Evolutionary conservation across 2,797 vertebrate genomes (phyloP), one percentile per base, ranked within the genome.

Genomic region (Cuculus canorus): DNA sequence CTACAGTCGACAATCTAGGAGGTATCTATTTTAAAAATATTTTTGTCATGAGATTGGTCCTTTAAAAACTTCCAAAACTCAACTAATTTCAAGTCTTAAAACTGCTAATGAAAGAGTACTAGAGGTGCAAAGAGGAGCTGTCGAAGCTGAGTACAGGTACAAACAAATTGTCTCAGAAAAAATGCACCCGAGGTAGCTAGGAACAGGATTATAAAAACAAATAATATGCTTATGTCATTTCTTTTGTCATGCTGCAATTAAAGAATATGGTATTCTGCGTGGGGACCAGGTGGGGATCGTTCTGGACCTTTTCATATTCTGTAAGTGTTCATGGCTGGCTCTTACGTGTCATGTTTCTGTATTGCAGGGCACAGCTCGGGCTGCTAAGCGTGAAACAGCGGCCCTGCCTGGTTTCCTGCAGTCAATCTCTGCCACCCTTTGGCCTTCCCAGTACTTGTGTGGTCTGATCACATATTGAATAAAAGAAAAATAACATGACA

Each of bases 191-290:
- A 25, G 47, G 12, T 14, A 56, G 59, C 21, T 27, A 47, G 68
- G 63, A 84, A 84, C 23, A 54, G 43, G 65, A 57, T 61, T 72
- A 82, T 39, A 56, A 90, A 90, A 79, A 32, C 59, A 76, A 86
- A 45, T 82, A 71, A 84, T 56, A 56, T 52, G 43, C 21, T 69
- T 84, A 53, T 86, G 66, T 70, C 4, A 84, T 48, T 86, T 82
- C 24, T 90, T 28, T 33, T 84, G 70, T 66, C 54, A 13, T 53
- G 43, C 28, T 89, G 37, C 22, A 88, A 72, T 66, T 88, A 76
- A 57, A 63, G 60, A 76, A 56, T 48, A 59, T 83, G 28, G 13
- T 15, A 13, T 50, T 33, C 52, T 56, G 24, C 32, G n/a, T 4
- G 4, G 30, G 19, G 13, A 4, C 8, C 4, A 6, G 14, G 39